Percentiles rank a stretch among this genome's conserved stretches.
Conservation (phyloP, 1,140 invertebrate species). For the Pseudomyrmex gracilis region DNA sequence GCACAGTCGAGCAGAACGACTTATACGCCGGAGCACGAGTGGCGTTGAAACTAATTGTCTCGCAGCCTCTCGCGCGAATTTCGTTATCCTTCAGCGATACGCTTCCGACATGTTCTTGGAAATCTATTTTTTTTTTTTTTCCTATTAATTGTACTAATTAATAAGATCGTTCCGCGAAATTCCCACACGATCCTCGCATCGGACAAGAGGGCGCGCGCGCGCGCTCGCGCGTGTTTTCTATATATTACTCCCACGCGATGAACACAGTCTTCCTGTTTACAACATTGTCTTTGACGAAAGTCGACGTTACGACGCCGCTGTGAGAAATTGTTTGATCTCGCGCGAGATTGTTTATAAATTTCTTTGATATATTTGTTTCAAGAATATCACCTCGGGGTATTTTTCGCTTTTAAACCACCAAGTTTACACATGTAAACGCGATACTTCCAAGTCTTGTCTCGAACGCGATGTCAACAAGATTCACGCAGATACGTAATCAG, state of each 20-base stretch:
- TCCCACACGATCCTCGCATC: constrained; percentile 14
- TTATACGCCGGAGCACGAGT: constrained; percentile 16
- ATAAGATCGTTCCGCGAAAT: constrained; percentile 12
- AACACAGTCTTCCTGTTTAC: constrained; percentile 40
- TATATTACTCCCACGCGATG: constrained; percentile 20
- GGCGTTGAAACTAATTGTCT: constrained; percentile 64
- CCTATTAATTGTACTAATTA: constrained; percentile 44
- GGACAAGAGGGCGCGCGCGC: not conserved
- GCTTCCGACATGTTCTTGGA: constrained; percentile 48
- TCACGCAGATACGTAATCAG: constrained; percentile 16
- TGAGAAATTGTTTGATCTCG: constrained; percentile 29
- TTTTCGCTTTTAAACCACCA: not conserved
- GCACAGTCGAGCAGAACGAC: constrained; percentile 64
- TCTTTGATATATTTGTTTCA: too few species aligned
- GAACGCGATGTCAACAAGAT: not conserved
- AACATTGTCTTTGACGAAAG: constrained; percentile 22
- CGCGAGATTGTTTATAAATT: not conserved
- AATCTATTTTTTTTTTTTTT: constrained; percentile 42
- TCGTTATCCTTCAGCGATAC: constrained; percentile 55
- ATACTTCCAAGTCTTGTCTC: constrained; percentile 1
- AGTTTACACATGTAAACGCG: not conserved
- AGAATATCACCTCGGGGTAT: not conserved
- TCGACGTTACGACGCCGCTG: not conserved
- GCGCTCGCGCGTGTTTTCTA: constrained; percentile 26
- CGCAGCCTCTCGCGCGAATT: constrained; percentile 47